Conservation (phyloP, 1,140 invertebrate genomes). For the Drosophila grimshawi region DNA sequence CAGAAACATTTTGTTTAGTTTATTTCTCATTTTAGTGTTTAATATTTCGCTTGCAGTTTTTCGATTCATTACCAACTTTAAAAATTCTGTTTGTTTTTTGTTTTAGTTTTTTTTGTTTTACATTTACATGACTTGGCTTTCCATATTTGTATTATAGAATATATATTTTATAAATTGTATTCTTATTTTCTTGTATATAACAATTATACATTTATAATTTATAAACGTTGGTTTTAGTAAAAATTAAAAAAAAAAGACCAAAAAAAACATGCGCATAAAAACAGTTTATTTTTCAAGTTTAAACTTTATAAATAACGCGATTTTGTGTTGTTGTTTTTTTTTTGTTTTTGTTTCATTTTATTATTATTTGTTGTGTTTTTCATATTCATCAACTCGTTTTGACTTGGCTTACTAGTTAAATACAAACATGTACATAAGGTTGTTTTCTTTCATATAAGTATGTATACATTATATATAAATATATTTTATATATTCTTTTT, state of each 20-base stretch:
- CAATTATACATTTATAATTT: slow-evolving; percentile 58
- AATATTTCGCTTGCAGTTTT: slow-evolving; percentile 61
- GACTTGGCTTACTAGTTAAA: slow-evolving; percentile 76
- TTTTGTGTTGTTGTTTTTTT: slow-evolving; percentile 6
- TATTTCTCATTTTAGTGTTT: slow-evolving; percentile 59
- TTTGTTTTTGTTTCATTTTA: slow-evolving; percentile 20
- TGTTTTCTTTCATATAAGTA: slow-evolving; percentile 38
- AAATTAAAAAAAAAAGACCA: slow-evolving; percentile 29
- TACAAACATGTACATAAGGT: slow-evolving; percentile 70
- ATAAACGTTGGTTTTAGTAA: slow-evolving; percentile 45
- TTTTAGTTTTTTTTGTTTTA: slow-evolving; percentile 18
- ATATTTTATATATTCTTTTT: slow-evolving; percentile 65
- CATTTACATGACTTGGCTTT: slow-evolving; percentile 41
- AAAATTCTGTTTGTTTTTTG: slow-evolving; percentile 24
- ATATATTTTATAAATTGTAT: slow-evolving; percentile 40
- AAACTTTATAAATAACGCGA: slow-evolving; percentile 43
- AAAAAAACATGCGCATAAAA: slow-evolving; percentile 50
- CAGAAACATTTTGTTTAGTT: slow-evolving; percentile 41
- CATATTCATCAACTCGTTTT: slow-evolving; percentile 50
- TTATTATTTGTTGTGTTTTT: slow-evolving; percentile 16
- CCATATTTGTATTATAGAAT: slow-evolving; percentile 19
- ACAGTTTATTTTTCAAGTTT: slow-evolving; percentile 28
- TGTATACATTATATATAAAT: slow-evolving; percentile 71
- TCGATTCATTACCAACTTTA: slow-evolving; percentile 44
- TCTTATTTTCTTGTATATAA: slow-evolving; percentile 44